Evolutionary conservation across 2,113 vertebrate species (phyloP).

Genomic region (Antechinus flavipes): DNA sequence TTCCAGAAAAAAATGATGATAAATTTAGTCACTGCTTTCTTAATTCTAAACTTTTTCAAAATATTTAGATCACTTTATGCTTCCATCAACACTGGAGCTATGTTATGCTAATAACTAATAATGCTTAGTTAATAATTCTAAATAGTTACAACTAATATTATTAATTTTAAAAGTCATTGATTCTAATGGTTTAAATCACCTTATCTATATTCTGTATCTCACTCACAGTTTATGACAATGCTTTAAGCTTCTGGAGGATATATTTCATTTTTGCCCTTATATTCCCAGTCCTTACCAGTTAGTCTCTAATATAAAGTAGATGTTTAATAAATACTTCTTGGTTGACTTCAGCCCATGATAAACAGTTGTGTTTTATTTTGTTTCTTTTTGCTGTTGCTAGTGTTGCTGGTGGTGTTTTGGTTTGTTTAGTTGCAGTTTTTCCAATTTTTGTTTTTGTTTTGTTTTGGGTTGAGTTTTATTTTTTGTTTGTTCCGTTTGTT

Average conservation of each 20-base stretch:
- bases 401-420: neutral
- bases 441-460: too few relatives aligned
- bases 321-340: neutral
- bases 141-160: neutral
- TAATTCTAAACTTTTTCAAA: neutral
- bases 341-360: neutral
- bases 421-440: neutral
- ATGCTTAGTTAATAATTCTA: neutral
- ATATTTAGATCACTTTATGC: neutral
- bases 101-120: neutral
- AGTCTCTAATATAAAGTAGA: neutral
- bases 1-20: neutral
- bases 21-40: neutral
- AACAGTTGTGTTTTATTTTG: neutral
- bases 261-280: neutral
- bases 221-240: neutral
- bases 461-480: too few relatives aligned
- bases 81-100: neutral
- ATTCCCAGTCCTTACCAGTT: neutral
- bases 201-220: neutral
- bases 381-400: neutral
- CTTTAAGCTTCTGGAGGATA: neutral
- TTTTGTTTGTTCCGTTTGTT: too few relatives aligned
- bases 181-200: neutral
- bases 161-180: neutral